Percentiles rank a stretch among this genome's conserved stretches.
Evolutionary conservation across 2,797 vertebrate genomes (phyloP).

Genomic region (Apodemus agrarius): DNA sequence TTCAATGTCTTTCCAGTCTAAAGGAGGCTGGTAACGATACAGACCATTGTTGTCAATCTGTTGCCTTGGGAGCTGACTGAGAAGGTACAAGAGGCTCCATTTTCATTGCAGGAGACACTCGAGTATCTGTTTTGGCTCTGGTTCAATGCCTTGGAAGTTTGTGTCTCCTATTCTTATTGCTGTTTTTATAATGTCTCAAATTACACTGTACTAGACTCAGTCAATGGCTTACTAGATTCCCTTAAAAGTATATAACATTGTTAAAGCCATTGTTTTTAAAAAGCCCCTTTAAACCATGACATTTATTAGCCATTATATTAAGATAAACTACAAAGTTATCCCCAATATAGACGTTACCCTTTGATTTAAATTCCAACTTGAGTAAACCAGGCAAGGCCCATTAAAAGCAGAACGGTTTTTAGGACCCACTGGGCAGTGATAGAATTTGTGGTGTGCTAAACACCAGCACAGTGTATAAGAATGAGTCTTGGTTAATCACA

Average conservation of each 20-base stretch:
- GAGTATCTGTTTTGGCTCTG: neutral
- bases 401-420: constrained; percentile 70
- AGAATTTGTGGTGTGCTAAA: constrained; percentile 66
- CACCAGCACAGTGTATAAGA: constrained; percentile 2
- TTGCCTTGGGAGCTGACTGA: neutral
- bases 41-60: neutral
- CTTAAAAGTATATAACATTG: constrained; percentile 64
- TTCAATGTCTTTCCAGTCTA: neutral
- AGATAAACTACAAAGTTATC: constrained; percentile 78
- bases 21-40: neutral
- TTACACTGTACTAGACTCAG: constrained; percentile 12
- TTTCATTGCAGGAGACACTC: neutral
- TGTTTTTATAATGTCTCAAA: constrained; percentile 55
- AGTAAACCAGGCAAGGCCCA: constrained; percentile 72
- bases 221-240: constrained; percentile 58
- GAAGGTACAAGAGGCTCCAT: neutral
- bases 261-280: constrained; percentile 77
- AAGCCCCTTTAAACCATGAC: constrained; percentile 75
- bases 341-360: constrained; percentile 76
- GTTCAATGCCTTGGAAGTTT: neutral
- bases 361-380: constrained; percentile 80
- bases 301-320: constrained; percentile 79
- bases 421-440: constrained; percentile 67
- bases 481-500: constrained; percentile 65
- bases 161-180: neutral